A percentile compares a stretch with the other conserved stretches of the same genome.
Evolutionary conservation across 2,113 vertebrate species (phyloP).

Genomic region (Ardeotis arabs): DNA sequence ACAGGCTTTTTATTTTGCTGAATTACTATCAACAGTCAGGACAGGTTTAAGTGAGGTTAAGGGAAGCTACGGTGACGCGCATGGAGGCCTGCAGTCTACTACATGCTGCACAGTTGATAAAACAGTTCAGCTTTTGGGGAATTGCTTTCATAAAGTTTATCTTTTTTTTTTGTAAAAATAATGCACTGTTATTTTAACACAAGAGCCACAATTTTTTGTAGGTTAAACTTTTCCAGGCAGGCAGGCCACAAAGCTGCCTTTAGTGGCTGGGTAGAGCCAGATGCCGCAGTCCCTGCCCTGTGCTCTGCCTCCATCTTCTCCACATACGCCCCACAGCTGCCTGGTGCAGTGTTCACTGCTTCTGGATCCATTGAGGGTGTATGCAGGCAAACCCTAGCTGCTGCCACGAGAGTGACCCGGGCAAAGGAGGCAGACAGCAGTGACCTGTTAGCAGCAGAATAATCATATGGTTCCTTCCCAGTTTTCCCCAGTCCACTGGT

Average conservation of each 20-base stretch:
- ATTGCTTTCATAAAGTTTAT: not conserved
- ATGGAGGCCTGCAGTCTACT: not conserved
- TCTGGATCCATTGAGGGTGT: not conserved
- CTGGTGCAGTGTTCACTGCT: fast-evolving
- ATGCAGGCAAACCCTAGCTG: not conserved
- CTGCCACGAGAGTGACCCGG: fast-evolving
- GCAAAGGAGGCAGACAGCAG: not conserved
- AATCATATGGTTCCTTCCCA: not conserved
- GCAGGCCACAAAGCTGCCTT: not conserved
- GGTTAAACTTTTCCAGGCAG: not conserved
- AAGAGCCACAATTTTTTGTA: not conserved
- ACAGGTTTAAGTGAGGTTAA: not conserved
- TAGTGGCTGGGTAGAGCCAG: not conserved
- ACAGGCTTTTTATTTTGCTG: not conserved
- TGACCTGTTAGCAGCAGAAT: not conserved
- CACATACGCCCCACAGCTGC: not conserved
- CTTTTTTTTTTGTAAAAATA: not conserved
- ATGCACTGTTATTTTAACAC: not conserved
- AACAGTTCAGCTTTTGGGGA: not conserved
- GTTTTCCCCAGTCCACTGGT: not conserved
- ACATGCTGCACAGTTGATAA: not conserved
- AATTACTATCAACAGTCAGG: not conserved
- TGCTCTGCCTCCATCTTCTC: not conserved
- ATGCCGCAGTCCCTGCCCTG: fast-evolving
- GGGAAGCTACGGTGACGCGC: not conserved